phyloP scores from a whole-genome alignment of 2,888 invertebrate genomes.

The Mesorhabditis sp. region DNA sequence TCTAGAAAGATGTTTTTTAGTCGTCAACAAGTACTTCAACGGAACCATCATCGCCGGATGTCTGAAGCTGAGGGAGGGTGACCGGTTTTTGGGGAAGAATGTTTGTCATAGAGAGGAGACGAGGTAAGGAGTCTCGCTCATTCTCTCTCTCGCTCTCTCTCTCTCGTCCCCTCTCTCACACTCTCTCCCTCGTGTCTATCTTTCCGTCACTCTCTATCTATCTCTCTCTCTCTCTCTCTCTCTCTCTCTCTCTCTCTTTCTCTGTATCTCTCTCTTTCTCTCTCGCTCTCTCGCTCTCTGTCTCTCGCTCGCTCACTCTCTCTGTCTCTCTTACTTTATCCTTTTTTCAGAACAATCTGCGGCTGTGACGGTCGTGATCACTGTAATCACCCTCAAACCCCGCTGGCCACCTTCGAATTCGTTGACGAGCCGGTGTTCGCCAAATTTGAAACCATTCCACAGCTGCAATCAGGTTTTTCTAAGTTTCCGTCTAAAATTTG shows the following conservation, averaged over 20 bases:
- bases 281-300: no score
- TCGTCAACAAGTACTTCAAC: constrained; percentile 37
- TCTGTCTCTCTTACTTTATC: no score
- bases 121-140: not conserved
- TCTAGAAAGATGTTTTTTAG: constrained; percentile 17
- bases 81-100: constrained; percentile 18
- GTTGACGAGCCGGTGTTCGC: constrained; percentile 20
- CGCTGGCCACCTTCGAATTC: constrained; percentile 21
- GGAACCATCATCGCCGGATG: constrained; percentile 40
- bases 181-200: no score
- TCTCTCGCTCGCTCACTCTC: no score
- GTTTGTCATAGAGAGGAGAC: constrained; percentile 25
- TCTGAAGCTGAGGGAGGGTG: constrained; percentile 22
- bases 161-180: no score
- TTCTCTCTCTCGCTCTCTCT: no score
- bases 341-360: constrained; percentile 26
- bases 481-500: not conserved
- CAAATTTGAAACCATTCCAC: constrained; percentile 28
- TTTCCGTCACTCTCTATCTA: no score
- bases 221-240: no score
- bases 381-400: constrained; percentile 28
- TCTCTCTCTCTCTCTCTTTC: no score
- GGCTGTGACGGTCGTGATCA: constrained; percentile 23
- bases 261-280: no score
- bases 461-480: constrained; percentile 22